Conservation (phyloP, 2,888 invertebrate genomes). For the Fabriciana adippe region DNA sequence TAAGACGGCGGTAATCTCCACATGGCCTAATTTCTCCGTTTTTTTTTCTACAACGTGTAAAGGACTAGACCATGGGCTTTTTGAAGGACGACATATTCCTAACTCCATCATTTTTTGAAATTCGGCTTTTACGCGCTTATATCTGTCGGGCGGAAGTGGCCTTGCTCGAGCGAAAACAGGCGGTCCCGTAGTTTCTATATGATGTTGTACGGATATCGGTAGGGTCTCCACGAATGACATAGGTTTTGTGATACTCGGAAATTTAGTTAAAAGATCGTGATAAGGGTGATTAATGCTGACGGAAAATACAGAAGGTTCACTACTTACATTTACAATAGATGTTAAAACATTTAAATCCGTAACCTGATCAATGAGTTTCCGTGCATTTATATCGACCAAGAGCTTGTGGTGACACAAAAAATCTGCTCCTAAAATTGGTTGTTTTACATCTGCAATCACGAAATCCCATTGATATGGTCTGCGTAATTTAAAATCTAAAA, state of each 20-base stretch:
- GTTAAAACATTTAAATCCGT: constrained; percentile 28
- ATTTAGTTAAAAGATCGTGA: constrained; percentile 14
- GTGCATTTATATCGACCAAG: constrained; percentile 27
- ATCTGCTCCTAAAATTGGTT: constrained; percentile 35
- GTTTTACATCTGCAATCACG: constrained; percentile 29
- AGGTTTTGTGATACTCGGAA: constrained; percentile 26
- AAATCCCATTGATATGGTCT: constrained; percentile 31
- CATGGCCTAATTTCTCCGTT: too few relatives aligned
- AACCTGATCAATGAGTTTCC: constrained; percentile 27
- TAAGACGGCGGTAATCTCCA: too few relatives aligned
- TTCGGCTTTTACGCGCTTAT: constrained; percentile 28
- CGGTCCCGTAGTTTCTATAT: constrained; percentile 31
- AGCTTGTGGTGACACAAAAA: constrained; percentile 32
- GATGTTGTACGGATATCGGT: constrained; percentile 17
- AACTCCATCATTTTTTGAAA: constrained; percentile 32
- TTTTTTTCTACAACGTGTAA: neutral
- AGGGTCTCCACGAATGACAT: constrained; percentile 22
- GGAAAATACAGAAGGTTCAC: neutral
- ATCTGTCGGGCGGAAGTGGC: constrained; percentile 29
- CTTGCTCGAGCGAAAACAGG: constrained; percentile 25
- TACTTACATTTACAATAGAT: constrained; percentile 4
- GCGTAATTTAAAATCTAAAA: constrained; percentile 29
- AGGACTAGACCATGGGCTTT: neutral
- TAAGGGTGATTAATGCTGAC: constrained; percentile 5
- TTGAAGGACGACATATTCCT: constrained; percentile 20